These are phyloP conservation scores for Sepioteuthis lessoniana DNA, from an alignment of 2,888 invertebrate species.

Conservation along the genomic window DNA sequence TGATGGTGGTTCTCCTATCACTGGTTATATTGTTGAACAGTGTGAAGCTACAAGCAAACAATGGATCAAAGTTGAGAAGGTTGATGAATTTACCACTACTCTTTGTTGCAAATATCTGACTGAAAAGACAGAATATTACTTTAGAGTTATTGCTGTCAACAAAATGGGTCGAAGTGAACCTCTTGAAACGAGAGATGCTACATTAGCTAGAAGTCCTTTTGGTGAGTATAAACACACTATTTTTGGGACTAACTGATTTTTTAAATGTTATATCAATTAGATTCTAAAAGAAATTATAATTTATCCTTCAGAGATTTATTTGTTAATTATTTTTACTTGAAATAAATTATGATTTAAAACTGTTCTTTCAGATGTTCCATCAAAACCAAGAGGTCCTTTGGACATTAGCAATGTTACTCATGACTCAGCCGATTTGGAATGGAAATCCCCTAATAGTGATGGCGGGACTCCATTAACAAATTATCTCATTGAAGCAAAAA, in stretches of 20 bases:
- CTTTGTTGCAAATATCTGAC: slow-evolving; percentile 78
- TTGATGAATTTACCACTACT: slow-evolving; percentile 59
- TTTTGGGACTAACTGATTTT: background rate
- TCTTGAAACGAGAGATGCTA: slow-evolving; percentile 62
- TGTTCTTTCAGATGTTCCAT: slow-evolving; percentile 83
- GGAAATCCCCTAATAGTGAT: slow-evolving; percentile 71
- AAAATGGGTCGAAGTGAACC: slow-evolving; percentile 89
- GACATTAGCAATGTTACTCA: slow-evolving; percentile 86
- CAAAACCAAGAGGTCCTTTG: slow-evolving; percentile 88
- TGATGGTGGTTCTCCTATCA: slow-evolving; percentile 87
- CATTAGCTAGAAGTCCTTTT: slow-evolving; percentile 70
- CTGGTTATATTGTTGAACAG: slow-evolving; percentile 86
- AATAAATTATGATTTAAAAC: background rate
- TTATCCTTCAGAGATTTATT: background rate
- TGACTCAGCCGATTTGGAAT: slow-evolving; percentile 85
- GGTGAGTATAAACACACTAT: slow-evolving; percentile 59
- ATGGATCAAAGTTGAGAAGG: slow-evolving; percentile 63
- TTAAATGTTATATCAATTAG: background rate
- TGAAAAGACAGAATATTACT: slow-evolving; percentile 87
- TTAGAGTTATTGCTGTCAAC: slow-evolving; percentile 89
- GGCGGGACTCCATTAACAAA: slow-evolving; percentile 70
- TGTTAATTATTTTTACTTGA: background rate
- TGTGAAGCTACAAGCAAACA: slow-evolving; percentile 78
- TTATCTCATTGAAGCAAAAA: slow-evolving; percentile 79
- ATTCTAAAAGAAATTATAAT: background rate